Conservation (phyloP, 2,797 vertebrate species). For the Cichlasoma orientale region DNA sequence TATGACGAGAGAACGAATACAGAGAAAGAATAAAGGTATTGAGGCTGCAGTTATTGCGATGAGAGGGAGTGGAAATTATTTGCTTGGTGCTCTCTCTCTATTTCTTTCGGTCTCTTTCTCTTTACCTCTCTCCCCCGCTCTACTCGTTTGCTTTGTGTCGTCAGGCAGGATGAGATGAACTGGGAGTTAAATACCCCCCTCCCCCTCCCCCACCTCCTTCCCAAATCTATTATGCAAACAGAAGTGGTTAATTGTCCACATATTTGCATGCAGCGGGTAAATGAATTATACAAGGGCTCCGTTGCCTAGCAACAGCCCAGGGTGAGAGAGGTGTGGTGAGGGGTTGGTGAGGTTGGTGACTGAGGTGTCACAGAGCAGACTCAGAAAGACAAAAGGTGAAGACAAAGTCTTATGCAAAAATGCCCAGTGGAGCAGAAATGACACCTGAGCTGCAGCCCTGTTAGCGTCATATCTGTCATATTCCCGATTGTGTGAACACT, state of each 20-base stretch:
- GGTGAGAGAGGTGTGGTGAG: constrained; percentile 16
- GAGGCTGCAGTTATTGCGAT: constrained; percentile 61
- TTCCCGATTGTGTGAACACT: neutral
- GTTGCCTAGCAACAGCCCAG: constrained; percentile 80
- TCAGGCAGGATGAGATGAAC: constrained; percentile 69
- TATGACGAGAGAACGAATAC: constrained; percentile 52
- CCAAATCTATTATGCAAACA: constrained; percentile 85
- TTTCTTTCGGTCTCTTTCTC: constrained; percentile 9
- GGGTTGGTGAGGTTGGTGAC: constrained; percentile 20
- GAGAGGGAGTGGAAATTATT: constrained; percentile 58
- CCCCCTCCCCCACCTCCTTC: constrained; percentile 29
- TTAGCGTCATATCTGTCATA: neutral
- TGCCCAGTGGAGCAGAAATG: neutral
- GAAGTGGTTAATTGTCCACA: constrained; percentile 86
- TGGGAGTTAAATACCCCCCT: constrained; percentile 62
- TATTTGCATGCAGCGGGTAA: constrained; percentile 84
- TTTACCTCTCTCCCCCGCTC: constrained; percentile 8
- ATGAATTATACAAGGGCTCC: constrained; percentile 76
- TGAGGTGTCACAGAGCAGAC: constrained; percentile 38
- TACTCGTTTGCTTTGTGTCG: constrained; percentile 59
- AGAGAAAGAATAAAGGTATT: constrained; percentile 61
- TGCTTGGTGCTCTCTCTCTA: constrained; percentile 22
- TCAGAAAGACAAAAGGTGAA: constrained; percentile 40
- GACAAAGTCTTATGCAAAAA: constrained; percentile 5
- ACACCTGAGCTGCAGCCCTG: neutral